Percentiles rank a stretch among this genome's conserved stretches.
phyloP scores from a whole-genome alignment of 2,888 invertebrate species.

The Athrips mouffetella region DNA sequence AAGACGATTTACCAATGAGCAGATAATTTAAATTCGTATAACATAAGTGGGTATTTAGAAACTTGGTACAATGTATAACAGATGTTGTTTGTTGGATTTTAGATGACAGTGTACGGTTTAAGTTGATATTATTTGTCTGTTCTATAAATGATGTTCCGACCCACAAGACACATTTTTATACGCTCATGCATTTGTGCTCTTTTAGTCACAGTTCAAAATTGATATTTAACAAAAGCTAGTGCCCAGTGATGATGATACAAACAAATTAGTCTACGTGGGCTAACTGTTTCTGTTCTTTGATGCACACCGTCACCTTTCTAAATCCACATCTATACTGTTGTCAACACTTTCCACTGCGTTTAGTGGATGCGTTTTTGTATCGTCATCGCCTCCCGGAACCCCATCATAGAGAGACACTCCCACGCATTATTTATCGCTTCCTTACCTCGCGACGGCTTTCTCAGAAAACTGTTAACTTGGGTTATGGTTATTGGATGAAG shows the following conservation, averaged over 20 bases:
- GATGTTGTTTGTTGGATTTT: no score
- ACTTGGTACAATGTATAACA: background rate
- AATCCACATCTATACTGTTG: conserved; percentile 29
- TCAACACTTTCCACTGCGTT: conserved; percentile 49
- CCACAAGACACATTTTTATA: no score
- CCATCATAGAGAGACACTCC: conserved; percentile 49
- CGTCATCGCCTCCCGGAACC: conserved; percentile 64
- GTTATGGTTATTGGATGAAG: conserved; percentile 14
- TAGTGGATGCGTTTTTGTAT: background rate
- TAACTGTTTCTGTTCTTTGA: no score
- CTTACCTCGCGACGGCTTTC: conserved; percentile 53
- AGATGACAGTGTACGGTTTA: no score
- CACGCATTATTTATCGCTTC: conserved; percentile 68
- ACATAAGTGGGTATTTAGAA: background rate
- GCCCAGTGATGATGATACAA: no score
- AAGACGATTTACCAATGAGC: background rate
- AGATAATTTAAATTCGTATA: background rate
- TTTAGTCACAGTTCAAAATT: no score
- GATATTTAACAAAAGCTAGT: no score
- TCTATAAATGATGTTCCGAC: no score
- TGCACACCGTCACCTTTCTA: conserved; percentile 4
- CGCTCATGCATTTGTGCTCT: no score
- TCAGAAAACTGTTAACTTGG: conserved; percentile 19
- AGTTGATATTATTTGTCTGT: no score
- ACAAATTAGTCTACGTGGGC: no score